Evolutionary conservation across 2,113 vertebrate species (phyloP), one percentile per base, ranked within the genome.

Genomic region (Anarrhichthys ocellatus): DNA sequence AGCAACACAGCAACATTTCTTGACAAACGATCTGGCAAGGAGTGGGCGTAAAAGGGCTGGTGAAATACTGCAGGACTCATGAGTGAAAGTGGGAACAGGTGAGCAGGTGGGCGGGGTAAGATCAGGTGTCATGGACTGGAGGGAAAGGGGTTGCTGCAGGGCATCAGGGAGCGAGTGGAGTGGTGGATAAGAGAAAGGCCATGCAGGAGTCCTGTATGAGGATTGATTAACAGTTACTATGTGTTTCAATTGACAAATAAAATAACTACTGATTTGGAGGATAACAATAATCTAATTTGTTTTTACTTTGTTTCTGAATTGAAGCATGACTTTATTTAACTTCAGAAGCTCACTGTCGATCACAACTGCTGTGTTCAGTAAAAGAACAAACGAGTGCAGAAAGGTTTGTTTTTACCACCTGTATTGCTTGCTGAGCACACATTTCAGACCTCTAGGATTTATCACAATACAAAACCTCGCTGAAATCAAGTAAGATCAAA

Each of bases 401-500:
- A 17, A 50, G 44, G 10, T 50, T 40, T 67, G 42, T n/a, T 52
- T 58, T 17, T 38, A 69, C 34, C 9, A 8, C 58, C 9, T 70
- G 61, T 18, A 48, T 13, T 63, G 38, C 58, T 42, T 73, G 27
- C 70, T 24, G 78, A 61, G 50, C 29, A 15, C 44, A 76, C 66
- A 52, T 69, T 70, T 38, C 5, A n/a, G 13, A 70, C 20, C 2
- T n/a, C 10, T 6, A 9, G 2, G 32, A 18, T 58, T 64, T 40
- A 10, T 56, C 5, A 59, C 69, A 59, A 40, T 58, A 58, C 52
- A 32, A 69, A 79, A n/a, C 7, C 14, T 14, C 18, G n/a, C 18
- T 44, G 18, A 68, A 76, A 79, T 32, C 1, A 54, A 79, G 44
- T 67, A 44, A 59, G n/a, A n/a, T n/a, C n/a, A n/a, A n/a, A 73